Percentiles rank a stretch among this genome's conserved stretches.
phyloP scores from a whole-genome alignment of 2,888 invertebrate genomes.

The Drosophila rellima region DNA sequence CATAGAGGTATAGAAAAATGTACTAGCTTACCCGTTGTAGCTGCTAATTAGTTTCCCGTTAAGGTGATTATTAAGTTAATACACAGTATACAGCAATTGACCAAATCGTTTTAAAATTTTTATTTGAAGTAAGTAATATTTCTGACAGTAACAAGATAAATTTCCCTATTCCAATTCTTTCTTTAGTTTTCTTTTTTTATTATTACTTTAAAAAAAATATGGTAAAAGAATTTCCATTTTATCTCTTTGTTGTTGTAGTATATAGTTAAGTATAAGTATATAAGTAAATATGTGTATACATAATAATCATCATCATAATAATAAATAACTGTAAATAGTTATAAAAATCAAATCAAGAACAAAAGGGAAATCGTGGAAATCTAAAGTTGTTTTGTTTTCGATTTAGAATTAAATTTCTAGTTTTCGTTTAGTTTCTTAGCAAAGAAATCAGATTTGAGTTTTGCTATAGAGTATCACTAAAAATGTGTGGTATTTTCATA shows the following conservation, averaged over 20 bases:
- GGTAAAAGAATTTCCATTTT: conserved; percentile 54
- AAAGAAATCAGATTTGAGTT: conserved; percentile 69
- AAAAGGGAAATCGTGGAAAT: conserved; percentile 42
- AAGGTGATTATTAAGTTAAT: conserved; percentile 4
- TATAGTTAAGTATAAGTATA: conserved; percentile 32
- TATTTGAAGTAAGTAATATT: conserved; percentile 82
- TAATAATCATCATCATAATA: conserved; percentile 48
- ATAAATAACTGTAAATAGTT: conserved; percentile 63
- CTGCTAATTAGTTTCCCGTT: background rate
- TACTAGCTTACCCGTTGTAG: conserved; percentile 30
- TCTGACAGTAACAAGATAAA: conserved; percentile 81
- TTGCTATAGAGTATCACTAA: conserved; percentile 78
- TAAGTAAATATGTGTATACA: conserved; percentile 48
- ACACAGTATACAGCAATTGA: conserved; percentile 1
- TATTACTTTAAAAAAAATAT: conserved; percentile 44
- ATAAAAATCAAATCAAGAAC: conserved; percentile 40
- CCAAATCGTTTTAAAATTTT: conserved; percentile 72
- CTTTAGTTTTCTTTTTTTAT: conserved; percentile 8
- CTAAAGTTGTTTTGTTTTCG: conserved; percentile 13
- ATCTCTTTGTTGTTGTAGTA: conserved; percentile 28
- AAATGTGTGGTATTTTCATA: conserved; percentile 45
- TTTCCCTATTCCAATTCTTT: conserved; percentile 41
- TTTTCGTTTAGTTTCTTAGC: conserved; percentile 24
- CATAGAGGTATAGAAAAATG: background rate
- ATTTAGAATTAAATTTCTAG: conserved; percentile 34